phyloP scores from a whole-genome alignment of 1,140 invertebrate species.

The Lordiphosa stackelbergi region DNA sequence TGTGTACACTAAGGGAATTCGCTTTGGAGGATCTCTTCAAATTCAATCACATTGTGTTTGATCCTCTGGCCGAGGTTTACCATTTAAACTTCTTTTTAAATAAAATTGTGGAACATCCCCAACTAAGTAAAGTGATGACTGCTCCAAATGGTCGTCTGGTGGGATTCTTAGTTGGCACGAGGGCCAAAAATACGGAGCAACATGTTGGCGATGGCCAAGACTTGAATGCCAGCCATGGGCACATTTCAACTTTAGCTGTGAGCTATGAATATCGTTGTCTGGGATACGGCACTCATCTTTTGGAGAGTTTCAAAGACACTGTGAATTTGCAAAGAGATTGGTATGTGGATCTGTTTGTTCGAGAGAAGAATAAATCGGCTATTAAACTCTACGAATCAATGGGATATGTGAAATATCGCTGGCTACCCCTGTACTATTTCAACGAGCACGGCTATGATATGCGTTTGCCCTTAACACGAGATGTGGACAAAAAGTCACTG shows the following conservation, averaged over 20 bases:
- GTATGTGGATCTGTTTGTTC: slow-evolving; percentile 37
- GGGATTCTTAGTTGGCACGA: slow-evolving; percentile 50
- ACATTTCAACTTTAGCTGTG: slow-evolving; percentile 38
- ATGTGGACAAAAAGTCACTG: slow-evolving; percentile 21
- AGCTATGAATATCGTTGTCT: slow-evolving; percentile 30
- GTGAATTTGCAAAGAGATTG: slow-evolving; percentile 18
- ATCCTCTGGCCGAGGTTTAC: slow-evolving; percentile 48
- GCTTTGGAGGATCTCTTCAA: slow-evolving; percentile 51
- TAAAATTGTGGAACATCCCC: slow-evolving; percentile 37
- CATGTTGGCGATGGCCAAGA: too few relatives aligned
- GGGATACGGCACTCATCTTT: slow-evolving; percentile 40
- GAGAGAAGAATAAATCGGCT: slow-evolving; percentile 36
- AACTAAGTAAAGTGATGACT: slow-evolving; percentile 21
- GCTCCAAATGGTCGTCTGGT: slow-evolving; percentile 22
- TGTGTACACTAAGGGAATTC: slow-evolving; percentile 5
- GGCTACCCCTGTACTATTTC: slow-evolving; percentile 34
- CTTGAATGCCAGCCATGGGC: slow-evolving; percentile 15
- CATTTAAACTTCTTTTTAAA: slow-evolving; percentile 39
- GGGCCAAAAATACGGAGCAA: neutral
- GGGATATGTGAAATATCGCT: slow-evolving; percentile 28
- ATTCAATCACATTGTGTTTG: slow-evolving; percentile 50
- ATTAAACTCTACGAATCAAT: slow-evolving; percentile 29
- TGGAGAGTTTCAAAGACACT: slow-evolving; percentile 15
- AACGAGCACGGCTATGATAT: slow-evolving; percentile 53
- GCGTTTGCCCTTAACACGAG: slow-evolving; percentile 28